Evolutionary conservation across 2,888 invertebrate genomes (phyloP), one percentile per base, ranked within the genome.

Genomic region (Enchytraeus crypticus): DNA sequence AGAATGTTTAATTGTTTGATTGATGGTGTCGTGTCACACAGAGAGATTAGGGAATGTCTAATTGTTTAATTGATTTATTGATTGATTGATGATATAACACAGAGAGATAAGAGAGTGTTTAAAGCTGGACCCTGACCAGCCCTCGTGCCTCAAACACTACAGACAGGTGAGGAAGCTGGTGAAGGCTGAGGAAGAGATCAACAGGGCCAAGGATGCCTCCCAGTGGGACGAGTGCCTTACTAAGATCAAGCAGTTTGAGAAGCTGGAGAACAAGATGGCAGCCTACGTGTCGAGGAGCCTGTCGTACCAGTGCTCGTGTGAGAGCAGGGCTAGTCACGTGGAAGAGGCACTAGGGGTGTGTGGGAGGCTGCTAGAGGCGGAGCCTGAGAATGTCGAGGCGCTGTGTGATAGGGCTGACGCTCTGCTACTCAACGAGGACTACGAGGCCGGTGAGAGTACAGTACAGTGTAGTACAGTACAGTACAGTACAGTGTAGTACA

Each of bases 51-150:
- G n/a, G n/a, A n/a, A n/a, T n/a, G n/a, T n/a, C n/a, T n/a, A n/a
- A n/a, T n/a, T n/a, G n/a, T n/a, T n/a, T n/a, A n/a, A n/a, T n/a
- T n/a, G n/a, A n/a, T n/a, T n/a, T n/a, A n/a, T n/a, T n/a, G n/a
- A n/a, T n/a, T n/a, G n/a, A n/a, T n/a, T n/a, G n/a, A n/a, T n/a
- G n/a, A n/a, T n/a, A n/a, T 38, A 3, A 73, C 75, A 38, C 75
- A 86, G 85, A 80, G 92, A 96, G 80, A 88, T 98, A 67, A 86
- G 98, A 26, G 96, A 98, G 79, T 99, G 98, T 78, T 83, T 99
- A 23, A 93, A 90, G 77, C 82, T 96, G 47, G 97, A 99, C 80
- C 96, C 96, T 0, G 98, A 99, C 72, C 95, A 99, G 81, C 92
- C 92, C 81, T 84, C 88, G 71, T 98, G 97, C 80, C 93, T 93